Base-by-base conservation (phyloP, 1,140 invertebrate genomes). In the Camponotus pennsylvanicus region DNA sequence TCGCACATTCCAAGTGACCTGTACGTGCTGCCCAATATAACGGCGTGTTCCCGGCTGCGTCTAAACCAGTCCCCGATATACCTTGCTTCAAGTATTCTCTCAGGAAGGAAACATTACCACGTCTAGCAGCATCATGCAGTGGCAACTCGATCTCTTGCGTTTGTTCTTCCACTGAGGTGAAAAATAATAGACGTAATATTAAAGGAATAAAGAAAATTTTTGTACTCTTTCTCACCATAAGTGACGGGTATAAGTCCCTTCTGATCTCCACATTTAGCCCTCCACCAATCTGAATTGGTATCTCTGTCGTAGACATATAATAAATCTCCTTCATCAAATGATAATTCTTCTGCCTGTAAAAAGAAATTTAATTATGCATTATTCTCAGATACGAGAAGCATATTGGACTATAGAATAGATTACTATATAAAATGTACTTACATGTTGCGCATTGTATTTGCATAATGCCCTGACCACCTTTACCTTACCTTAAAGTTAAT, bases 21-120 rank as follows among this genome's bases (percentile, higher is more conserved):
- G 96, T 96, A 92, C 96, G 96, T 45, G 96, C 94, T 59, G 97
- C 97, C 97, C 97, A 97, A 92, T 97, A 97, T 15, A 97, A 91
- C 34, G 97, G 95, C 67, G 97, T 97, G 63, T 97, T 97, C 11
- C 97, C 97, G 80, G 97, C 96, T 89, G 96, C 96, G 93, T 98
- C 97, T 84, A 97, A 94, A 78, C 96, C 96, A 90, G 97, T 97
- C 21, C 96, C 96, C 42, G 97, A 97, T 82, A 97, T 96, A 69
- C 96, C 96, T 92, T 97, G 96, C 70, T 92, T 91, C 9, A 97
- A 91, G 91, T 97, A 97, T 93, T 97, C 97, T 77, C 92, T 90
- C 76, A 97, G 90, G 90, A 97, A 97, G 6, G 94, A 94, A 5
- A 97, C 89, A 92, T 97, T 97, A 27, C 97, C 97, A 86, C 97